Evolutionary conservation across 2,797 vertebrate genomes (phyloP).

Genomic region (Podarcis siculus): DNA sequence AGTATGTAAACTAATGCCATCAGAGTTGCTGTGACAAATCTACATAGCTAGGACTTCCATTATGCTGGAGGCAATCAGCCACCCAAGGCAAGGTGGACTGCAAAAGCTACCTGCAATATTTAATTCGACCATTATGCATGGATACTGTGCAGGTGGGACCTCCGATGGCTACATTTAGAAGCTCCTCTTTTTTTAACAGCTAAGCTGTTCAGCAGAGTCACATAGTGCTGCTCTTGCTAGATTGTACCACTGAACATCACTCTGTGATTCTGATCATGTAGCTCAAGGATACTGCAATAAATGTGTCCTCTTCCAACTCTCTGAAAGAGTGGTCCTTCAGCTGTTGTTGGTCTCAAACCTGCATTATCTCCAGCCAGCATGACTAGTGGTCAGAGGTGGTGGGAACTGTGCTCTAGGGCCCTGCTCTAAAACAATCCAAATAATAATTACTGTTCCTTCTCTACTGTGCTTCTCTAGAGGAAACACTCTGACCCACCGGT

Average conservation of each 20-base stretch:
- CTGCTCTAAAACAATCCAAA: neutral
- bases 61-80: no score
- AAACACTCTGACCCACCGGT: conserved; percentile 82
- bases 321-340: no score
- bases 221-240: neutral
- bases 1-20: neutral
- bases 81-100: neutral
- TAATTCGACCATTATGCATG: neutral
- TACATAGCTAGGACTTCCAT: neutral
- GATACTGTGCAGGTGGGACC: neutral
- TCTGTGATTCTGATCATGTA: neutral
- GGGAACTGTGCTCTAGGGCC: no score
- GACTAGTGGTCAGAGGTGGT: no score
- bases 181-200: neutral
- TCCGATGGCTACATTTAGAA: neutral
- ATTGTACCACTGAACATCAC: neutral
- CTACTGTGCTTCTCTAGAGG: conserved; percentile 60
- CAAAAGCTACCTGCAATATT: neutral
- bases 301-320: neutral
- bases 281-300: neutral
- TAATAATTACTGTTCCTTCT: neutral
- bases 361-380: no score
- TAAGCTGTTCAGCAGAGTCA: neutral
- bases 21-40: neutral
- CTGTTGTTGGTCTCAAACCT: no score